Base-by-base conservation (phyloP, 2,113 vertebrate genomes). In the Varanus salvator region DNA sequence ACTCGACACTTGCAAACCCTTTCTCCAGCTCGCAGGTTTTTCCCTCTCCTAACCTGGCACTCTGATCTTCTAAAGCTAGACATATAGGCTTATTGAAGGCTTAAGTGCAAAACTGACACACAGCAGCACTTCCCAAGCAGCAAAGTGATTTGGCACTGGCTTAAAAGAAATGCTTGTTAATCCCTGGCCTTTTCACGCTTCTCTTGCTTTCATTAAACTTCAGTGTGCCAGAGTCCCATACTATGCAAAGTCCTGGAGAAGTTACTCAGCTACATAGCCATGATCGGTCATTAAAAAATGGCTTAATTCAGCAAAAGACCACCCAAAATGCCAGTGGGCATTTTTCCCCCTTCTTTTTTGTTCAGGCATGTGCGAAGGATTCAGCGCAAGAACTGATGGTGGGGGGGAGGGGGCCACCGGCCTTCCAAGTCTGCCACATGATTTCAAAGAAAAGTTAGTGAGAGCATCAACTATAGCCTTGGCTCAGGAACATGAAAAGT, bases 11-110 rank as follows among this genome's bases (percentile, higher is more conserved):
- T 21, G 7, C 87, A 93, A 80, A 93, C 86, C 38, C 82, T 87
- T 95, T 94, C 87, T 93, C 94, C 88, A 91, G 87, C 6, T 4
- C 27, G 0, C 83, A 89, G 92, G 50, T 86, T 95, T 90, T 89
- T 80, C 87, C 86, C 89, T 86, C 83, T 92, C 86, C 77, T 69
- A 27, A 3, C 9, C 80, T 15, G 12, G 86, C 8, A 52, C 34
- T 71, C 64, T 66, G 78, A 77, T 80, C 84, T 34, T 52, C 44
- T 91, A 50, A 71, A 54, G 60, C 81, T 71, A 57, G 34, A 19
- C 25, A 21, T 38, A 44, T n/a, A 71, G 48, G 64, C 17, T 80
- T 74, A 90, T 19, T 69, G 54, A 90, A 80, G 48, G 9, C 48
- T 80, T 80, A 87, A 87, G 80, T 87, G 69, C 52, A 68, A 31